Evolutionary conservation across 2,113 vertebrate species (phyloP), one percentile per base, ranked within the genome.

Genomic region (Amphiprion ocellaris): DNA sequence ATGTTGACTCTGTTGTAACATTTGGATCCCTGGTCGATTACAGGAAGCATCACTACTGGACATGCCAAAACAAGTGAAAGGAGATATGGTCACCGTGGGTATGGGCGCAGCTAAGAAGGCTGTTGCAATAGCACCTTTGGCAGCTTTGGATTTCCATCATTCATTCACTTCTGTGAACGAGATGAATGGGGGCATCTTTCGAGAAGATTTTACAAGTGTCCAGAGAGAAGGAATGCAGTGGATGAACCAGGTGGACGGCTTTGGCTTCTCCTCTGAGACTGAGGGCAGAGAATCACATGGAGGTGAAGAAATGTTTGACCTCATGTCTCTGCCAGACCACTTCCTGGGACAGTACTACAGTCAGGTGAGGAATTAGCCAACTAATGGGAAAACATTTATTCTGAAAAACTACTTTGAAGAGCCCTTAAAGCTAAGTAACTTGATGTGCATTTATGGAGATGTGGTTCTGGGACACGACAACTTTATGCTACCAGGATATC

Each of bases 301-400:
- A 56, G 69, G 49, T n/a, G 60, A 54, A 68, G 41, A 49, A 60
- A 3, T 72, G 8, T 88, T 77, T 66, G 83, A 86, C 0, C 83
- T 81, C 49, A 90, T 95, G 0, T 91, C 90, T 24, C 65, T 95
- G 3, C 68, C 91, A 56, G 79, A 88, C 3, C 12, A 61, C 50
- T 71, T 86, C 66, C 73, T 95, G 56, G 15, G 1, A 39, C 33
- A 90, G 4, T 95, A 94, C 84, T 95, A 94, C 73, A 68, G 52
- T 66, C 70, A 92, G 91, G 94, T 94, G 33, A 91, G 86, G 37
- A 63, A 71, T 30, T 10, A 44, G 41, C 41, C 4, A 4, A 15
- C 41, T 15, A 44, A 12, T 44, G 19, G 12, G 10, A 54, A 24
- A 28, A 28, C 21, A 5, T 10, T 4, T 41, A 28, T 12, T 0